These are phyloP conservation scores for Zosterops japonicus DNA, from an alignment of 2,113 vertebrate species.

Conservation along the genomic window DNA sequence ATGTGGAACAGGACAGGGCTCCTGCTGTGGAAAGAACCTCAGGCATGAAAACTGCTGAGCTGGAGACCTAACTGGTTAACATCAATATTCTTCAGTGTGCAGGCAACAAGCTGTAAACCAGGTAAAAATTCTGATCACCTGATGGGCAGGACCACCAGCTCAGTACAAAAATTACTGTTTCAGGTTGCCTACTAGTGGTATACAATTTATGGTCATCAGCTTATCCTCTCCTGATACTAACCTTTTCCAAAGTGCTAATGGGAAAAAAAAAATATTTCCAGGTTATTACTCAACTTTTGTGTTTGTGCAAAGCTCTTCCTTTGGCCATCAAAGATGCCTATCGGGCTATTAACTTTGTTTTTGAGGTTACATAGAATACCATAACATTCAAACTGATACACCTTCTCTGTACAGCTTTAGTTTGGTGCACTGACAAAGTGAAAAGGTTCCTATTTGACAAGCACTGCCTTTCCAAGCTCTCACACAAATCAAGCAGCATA, in stretches of 20 bases:
- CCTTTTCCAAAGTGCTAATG: neutral
- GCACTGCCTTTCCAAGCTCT: neutral
- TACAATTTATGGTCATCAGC: neutral
- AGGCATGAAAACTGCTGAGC: neutral
- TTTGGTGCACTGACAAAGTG: neutral
- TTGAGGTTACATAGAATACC: neutral
- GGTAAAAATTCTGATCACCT: neutral
- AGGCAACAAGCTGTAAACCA: neutral
- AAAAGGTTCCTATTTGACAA: neutral
- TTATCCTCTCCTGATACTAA: neutral
- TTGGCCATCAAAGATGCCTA: neutral
- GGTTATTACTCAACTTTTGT: neutral
- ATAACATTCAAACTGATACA: neutral
- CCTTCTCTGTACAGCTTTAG: neutral
- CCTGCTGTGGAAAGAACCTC: neutral
- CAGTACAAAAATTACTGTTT: neutral
- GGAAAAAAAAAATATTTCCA: neutral
- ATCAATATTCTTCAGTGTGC: fast-evolving
- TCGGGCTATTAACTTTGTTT: neutral
- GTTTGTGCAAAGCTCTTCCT: neutral
- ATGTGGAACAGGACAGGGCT: fast-evolving
- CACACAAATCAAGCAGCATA: neutral
- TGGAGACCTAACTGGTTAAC: fast-evolving
- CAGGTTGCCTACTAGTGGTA: neutral
- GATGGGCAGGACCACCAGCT: neutral